Conservation (phyloP, 2,888 invertebrate genomes). For the Lasioglossum calceatum region DNA sequence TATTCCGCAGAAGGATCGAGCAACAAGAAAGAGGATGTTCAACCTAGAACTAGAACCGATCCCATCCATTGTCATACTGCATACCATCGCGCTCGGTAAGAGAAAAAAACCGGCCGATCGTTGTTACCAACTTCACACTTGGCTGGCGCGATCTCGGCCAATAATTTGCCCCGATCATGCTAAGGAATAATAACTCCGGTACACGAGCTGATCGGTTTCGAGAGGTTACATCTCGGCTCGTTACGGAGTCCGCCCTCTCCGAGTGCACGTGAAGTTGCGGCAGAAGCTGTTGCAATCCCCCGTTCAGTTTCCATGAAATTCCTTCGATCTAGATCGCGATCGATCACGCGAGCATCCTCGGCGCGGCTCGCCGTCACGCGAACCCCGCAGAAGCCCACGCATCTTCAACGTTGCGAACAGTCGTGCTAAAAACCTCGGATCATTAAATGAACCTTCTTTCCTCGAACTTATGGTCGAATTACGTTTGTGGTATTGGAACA, state of each 20-base stretch:
- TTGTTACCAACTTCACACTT: slow-evolving; percentile 2
- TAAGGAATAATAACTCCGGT: neutral
- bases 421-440: neutral
- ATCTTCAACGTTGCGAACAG: neutral
- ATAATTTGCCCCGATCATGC: slow-evolving; percentile 14
- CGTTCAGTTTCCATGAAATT: slow-evolving; percentile 14
- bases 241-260: slow-evolving; percentile 16
- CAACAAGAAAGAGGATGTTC: neutral
- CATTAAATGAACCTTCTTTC: neutral
- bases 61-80: neutral
- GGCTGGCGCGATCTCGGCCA: neutral
- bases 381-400: neutral
- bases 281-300: slow-evolving; percentile 2
- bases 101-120: neutral
- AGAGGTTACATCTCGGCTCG: slow-evolving; percentile 27
- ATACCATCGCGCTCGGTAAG: neutral
- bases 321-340: slow-evolving; percentile 19
- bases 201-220: neutral
- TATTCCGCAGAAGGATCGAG: neutral
- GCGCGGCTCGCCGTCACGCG: slow-evolving; percentile 19
- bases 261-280: neutral
- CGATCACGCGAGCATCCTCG: slow-evolving; percentile 32
- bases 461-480: neutral
- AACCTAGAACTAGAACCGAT: neutral
- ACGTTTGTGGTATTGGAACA: neutral